Conservation (phyloP, 2,113 vertebrate genomes). For the Lontra canadensis region DNA sequence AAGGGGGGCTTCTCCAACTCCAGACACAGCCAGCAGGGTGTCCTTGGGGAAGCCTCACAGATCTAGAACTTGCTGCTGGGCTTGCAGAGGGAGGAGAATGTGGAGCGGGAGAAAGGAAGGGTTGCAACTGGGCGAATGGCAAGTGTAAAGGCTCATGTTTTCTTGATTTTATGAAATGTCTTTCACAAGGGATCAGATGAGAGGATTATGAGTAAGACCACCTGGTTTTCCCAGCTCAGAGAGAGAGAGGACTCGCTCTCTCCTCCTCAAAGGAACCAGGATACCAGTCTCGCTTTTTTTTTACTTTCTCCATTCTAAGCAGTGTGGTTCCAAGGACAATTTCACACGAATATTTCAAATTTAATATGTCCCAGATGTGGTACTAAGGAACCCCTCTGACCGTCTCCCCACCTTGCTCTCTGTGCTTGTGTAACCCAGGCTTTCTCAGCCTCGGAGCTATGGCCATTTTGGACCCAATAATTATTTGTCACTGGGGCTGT, state of each 20-base stretch:
- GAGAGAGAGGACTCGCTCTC: not conserved
- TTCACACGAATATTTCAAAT: slow-evolving; percentile 36
- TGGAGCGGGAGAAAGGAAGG: not conserved
- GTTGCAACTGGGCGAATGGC: not conserved
- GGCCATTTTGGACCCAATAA: not conserved
- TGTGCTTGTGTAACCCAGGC: not conserved
- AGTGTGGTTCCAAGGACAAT: slow-evolving; percentile 46
- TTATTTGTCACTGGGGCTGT: not conserved
- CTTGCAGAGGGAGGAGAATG: not conserved
- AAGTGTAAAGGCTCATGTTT: not conserved
- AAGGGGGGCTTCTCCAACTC: not conserved
- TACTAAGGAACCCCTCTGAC: not conserved
- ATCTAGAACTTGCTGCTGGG: not conserved
- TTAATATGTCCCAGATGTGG: slow-evolving; percentile 45
- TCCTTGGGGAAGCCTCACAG: not conserved
- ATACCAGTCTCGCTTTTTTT: not conserved
- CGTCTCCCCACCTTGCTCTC: not conserved
- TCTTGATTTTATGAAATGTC: not conserved
- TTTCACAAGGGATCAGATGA: not conserved
- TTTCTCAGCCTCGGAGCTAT: not conserved
- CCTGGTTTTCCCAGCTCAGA: not conserved
- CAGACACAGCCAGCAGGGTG: not conserved
- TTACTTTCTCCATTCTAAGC: slow-evolving; percentile 19
- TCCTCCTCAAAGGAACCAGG: not conserved
- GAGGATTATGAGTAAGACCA: not conserved